Base-by-base conservation (phyloP, 1,140 invertebrate species). In the Teleopsis dalmanni region DNA sequence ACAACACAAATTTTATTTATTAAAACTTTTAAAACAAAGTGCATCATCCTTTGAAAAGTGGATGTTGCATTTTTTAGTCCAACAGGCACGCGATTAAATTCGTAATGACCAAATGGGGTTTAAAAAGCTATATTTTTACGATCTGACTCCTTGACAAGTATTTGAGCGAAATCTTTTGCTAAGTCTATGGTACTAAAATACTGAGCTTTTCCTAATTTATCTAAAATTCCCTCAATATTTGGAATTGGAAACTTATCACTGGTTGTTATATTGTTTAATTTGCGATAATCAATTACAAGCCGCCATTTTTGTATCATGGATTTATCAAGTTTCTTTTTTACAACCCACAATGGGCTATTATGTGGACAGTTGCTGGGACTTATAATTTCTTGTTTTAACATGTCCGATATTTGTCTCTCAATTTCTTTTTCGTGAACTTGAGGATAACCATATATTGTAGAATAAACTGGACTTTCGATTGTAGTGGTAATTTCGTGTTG, bases 221-320 rank as follows among this genome's bases (percentile, higher is more conserved):
- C 62, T 22, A 70, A 33, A 9, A 53, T 64, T 31, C 57, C 55
- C 0, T 70, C 69, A 6, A 77, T 76, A 13, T 71, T 59, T 5
- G 77, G 77, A n/a, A 79, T 50, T 4, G 76, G 78, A 45, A 34
- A 45, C 13, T 54, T 54, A 48, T 79, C 75, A 8, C 52, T 52
- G 25, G 61, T 36, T 10, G 68, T 70, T 4, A 69, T 50, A 8
- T 68, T 55, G 50, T 72, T 72, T 27, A 71, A 43, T 55, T 64
- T 60, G 4, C 71, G 46, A 52, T 65, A 73, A 47, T 72, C 68
- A 16, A 72, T 59, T 2, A 72, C 64, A 6, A 73, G 33, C 26
- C 71, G 41, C 59, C 57, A 72, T 58, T 72, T 72, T 44, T 57
- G 49, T 52, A 65, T 57, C 7, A 65, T 65, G 2, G 65, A 66